Evolutionary conservation across 2,888 invertebrate species (phyloP).

Genomic region (Acholoe squamosa): DNA sequence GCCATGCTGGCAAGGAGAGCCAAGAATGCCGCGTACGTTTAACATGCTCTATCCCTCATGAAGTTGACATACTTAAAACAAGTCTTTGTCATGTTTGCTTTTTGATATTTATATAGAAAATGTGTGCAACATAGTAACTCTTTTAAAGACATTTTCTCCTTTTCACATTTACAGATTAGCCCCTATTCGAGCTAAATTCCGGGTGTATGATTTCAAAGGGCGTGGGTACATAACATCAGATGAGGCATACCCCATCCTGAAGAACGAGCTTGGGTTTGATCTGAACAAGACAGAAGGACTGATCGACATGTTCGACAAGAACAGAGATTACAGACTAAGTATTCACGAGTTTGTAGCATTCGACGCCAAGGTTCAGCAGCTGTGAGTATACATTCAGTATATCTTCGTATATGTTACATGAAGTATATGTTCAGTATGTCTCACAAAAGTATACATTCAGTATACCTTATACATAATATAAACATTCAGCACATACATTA

Average conservation of each 20-base stretch:
- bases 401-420: neutral
- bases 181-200: conserved; percentile 67
- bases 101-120: too few relatives aligned
- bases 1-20: conserved; percentile 67
- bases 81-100: too few relatives aligned
- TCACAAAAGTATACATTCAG: neutral
- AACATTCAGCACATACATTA: neutral
- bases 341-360: conserved; percentile 70
- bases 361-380: conserved; percentile 66
- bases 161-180: too few relatives aligned
- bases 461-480: too few relatives aligned
- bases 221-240: conserved; percentile 71
- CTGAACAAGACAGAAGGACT: conserved; percentile 69
- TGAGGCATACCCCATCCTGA: conserved; percentile 69
- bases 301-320: conserved; percentile 69
- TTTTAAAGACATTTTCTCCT: too few relatives aligned
- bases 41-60: too few relatives aligned
- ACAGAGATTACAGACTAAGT: conserved; percentile 70
- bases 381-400: too few relatives aligned
- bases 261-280: conserved; percentile 68
- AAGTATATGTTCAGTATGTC: neutral
- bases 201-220: conserved; percentile 65
- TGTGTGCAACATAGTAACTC: too few relatives aligned
- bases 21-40: conserved; percentile 41
- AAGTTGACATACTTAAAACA: too few relatives aligned